Base-by-base conservation (phyloP, 2,113 vertebrate genomes). In the Phylloscopus trochilus region DNA sequence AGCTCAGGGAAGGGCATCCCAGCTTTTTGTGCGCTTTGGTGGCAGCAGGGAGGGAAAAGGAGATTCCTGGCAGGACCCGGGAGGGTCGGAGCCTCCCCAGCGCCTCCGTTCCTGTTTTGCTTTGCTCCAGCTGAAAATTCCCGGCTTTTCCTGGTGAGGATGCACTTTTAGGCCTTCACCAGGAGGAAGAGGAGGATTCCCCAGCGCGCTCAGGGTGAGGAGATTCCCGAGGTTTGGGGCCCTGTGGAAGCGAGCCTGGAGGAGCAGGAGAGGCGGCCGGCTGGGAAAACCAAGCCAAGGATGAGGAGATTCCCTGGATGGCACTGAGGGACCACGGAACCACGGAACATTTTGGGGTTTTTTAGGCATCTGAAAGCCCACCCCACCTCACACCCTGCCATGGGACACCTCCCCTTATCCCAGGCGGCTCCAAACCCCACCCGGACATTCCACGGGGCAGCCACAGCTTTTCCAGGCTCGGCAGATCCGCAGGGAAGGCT, bases 221-320 rank as follows among this genome's bases (percentile, higher is more conserved):
- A 13, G 10, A 28, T 73, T 46, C 11, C 59, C 6, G 2, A 23
- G 18, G 6, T 53, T 70, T 8, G 23, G 27, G 2, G 3, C 78
- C 30, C n/a, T 10, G 10, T 1, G 15, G 58, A 43, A 41, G 26
- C 2, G 3, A 37, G 19, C 0, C 3, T 5, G 26, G 68, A 20
- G 22, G 21, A 63, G 64, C n/a, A 7, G 43, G 15, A 33, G 1
- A 27, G 0, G 3, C 8, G 6, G 13, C 46, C 12, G 6, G 15
- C 4, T 30, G 63, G 68, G 53, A 49, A 39, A 59, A 68, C 4
- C 13, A 5, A 59, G 16, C 11, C n/a, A 2, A 14, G 62, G 41
- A 13, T 5, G 52, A 72, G 49, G 44, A 46, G 23, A 19, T 30
- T 20, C 60, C 53, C 69, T 8, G 27, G 27, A 9, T 2, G 20